Percentiles rank a stretch among this genome's conserved stretches.
Conservation (phyloP, 2,888 invertebrate species). For the Acanthosoma haemorrhoidale region DNA sequence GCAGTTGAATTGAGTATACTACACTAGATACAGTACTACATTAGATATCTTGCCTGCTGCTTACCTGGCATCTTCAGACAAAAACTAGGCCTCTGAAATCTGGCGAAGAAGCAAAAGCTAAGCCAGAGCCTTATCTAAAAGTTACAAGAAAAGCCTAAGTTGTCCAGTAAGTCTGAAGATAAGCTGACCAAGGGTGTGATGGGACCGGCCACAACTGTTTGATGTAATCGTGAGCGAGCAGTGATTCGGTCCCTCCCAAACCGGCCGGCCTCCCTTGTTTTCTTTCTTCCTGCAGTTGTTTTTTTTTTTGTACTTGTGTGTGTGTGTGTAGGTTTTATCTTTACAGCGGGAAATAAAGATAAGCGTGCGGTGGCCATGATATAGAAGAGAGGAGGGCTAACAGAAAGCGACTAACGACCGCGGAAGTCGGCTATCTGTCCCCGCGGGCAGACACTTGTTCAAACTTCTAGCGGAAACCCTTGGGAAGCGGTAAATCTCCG, state of each 20-base stretch:
- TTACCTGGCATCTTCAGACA: no score
- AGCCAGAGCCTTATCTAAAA: neutral
- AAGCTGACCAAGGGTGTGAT: neutral
- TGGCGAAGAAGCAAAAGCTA: no score
- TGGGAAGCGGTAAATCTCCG: conserved; percentile 13
- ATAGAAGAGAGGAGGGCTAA: no score
- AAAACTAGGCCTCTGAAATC: no score
- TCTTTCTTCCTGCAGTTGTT: no score
- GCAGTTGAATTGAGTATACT: no score
- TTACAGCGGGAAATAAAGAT: neutral
- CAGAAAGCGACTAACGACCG: conserved; percentile 9
- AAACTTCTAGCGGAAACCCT: conserved; percentile 20
- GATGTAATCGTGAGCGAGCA: neutral
- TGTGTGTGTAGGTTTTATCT: neutral
- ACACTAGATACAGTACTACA: no score
- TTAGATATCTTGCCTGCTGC: no score
- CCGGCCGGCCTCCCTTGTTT: no score
- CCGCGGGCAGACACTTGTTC: conserved; percentile 11
- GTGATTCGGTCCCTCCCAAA: neutral
- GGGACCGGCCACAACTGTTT: neutral
- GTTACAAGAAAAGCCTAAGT: neutral
- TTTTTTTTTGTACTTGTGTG: no score
- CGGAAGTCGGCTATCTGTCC: conserved; percentile 20
- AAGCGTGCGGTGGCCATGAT: no score
- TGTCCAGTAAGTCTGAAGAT: neutral